phyloP scores from a whole-genome alignment of 2,888 invertebrate species.

The Muscina levida region DNA sequence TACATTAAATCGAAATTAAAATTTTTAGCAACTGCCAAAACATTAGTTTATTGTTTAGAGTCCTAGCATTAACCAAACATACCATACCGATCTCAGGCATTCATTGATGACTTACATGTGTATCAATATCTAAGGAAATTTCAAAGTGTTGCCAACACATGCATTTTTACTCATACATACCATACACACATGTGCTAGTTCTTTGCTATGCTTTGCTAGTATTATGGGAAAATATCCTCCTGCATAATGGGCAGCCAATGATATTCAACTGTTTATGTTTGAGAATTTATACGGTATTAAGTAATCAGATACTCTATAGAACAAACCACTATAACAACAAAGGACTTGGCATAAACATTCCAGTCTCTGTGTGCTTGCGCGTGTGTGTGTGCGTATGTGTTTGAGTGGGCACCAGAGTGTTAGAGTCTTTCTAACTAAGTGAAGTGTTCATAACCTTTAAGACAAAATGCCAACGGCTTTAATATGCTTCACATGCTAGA shows the following conservation, averaged over 20 bases:
- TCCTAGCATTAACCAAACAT: too few relatives aligned
- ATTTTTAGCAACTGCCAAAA: too few relatives aligned
- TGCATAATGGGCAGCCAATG: conserved; percentile 35
- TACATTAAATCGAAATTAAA: too few relatives aligned
- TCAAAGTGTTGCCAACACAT: neutral
- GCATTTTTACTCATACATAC: neutral
- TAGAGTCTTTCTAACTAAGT: conserved; percentile 7
- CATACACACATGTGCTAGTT: neutral
- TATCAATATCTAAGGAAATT: conserved; percentile 24
- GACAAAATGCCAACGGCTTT: conserved; percentile 38
- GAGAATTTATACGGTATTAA: conserved; percentile 56
- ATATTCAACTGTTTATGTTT: conserved; percentile 44
- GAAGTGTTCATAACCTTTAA: conserved; percentile 34
- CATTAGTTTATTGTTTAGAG: too few relatives aligned
- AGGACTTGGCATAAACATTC: conserved; percentile 28
- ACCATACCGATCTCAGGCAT: neutral
- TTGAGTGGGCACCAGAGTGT: neutral
- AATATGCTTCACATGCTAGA: conserved; percentile 20
- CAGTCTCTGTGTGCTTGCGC: conserved; percentile 8
- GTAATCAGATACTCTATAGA: conserved; percentile 47
- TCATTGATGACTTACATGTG: conserved; percentile 19
- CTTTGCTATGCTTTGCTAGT: conserved; percentile 16
- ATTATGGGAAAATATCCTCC: conserved; percentile 37
- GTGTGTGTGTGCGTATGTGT: neutral
- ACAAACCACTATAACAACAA: conserved; percentile 14